These are phyloP conservation scores for Eupithecia dodoneata DNA, from an alignment of 2,888 invertebrate species.

Conservation along the genomic window DNA sequence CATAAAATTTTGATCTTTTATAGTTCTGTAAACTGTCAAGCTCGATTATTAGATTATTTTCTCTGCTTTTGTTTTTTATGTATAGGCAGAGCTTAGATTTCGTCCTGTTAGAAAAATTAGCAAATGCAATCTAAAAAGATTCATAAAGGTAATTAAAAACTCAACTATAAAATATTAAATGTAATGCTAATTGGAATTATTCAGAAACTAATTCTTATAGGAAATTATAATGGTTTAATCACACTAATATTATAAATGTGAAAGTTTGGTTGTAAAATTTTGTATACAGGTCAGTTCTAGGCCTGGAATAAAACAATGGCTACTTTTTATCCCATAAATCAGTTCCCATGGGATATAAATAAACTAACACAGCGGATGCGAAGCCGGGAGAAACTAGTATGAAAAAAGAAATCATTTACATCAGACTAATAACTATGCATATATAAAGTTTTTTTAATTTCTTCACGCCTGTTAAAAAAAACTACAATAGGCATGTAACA, in stretches of 20 bases:
- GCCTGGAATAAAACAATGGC: too few species aligned
- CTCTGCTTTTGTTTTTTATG: not conserved
- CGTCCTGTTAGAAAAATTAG: not conserved
- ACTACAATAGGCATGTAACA: not conserved
- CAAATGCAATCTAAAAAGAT: not conserved
- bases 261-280: too few species aligned
- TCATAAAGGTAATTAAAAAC: not conserved
- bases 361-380: too few species aligned
- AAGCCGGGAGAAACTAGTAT: too few species aligned
- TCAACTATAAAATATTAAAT: not conserved
- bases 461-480: not conserved
- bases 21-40: not conserved
- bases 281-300: too few species aligned
- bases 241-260: too few species aligned
- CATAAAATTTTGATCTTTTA: not conserved
- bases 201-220: not conserved
- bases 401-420: not conserved
- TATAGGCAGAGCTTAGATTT: not conserved
- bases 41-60: not conserved
- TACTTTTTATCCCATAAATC: too few species aligned
- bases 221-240: too few species aligned
- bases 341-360: too few species aligned
- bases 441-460: not conserved
- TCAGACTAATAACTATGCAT: not conserved
- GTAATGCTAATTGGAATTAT: not conserved